Percentiles rank a stretch among this genome's conserved stretches.
These are phyloP conservation scores for Xerus inauris DNA, from an alignment of 2,113 vertebrate species.

Conservation along the genomic window DNA sequence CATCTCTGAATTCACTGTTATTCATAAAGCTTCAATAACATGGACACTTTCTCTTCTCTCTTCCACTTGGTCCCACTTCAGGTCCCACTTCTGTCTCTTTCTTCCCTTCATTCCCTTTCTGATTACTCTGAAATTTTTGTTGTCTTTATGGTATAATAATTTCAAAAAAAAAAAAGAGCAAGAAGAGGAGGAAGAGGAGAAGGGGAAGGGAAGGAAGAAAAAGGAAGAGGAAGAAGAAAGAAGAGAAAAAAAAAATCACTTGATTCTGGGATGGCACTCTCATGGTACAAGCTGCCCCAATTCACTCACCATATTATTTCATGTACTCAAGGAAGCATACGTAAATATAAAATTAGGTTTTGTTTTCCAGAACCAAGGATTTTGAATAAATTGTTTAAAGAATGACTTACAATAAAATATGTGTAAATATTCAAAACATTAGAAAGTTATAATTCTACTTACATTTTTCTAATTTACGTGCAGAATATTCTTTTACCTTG, in stretches of 20 bases:
- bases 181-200: too few relatives aligned
- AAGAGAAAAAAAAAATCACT: not conserved
- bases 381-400: constrained; percentile 23
- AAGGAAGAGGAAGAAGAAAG: too few relatives aligned
- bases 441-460: not conserved
- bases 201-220: too few relatives aligned
- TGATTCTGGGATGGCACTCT: not conserved
- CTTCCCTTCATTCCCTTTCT: not conserved
- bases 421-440: not conserved
- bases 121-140: not conserved
- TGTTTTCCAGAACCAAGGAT: not conserved
- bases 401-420: not conserved
- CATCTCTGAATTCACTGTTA: not conserved
- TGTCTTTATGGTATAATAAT: not conserved
- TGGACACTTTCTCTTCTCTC: not conserved
- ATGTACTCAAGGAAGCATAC: not conserved
- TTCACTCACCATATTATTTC: not conserved
- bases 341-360: not conserved
- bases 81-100: too few relatives aligned
- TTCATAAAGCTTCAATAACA: not conserved
- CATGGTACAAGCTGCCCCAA: not conserved
- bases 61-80: not conserved
- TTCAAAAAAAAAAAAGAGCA: not conserved
- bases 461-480: not conserved
- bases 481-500: not conserved